phyloP scores from a whole-genome alignment of 92 coral and sea anemone species.

The Anthopleura xanthogrammica region DNA sequence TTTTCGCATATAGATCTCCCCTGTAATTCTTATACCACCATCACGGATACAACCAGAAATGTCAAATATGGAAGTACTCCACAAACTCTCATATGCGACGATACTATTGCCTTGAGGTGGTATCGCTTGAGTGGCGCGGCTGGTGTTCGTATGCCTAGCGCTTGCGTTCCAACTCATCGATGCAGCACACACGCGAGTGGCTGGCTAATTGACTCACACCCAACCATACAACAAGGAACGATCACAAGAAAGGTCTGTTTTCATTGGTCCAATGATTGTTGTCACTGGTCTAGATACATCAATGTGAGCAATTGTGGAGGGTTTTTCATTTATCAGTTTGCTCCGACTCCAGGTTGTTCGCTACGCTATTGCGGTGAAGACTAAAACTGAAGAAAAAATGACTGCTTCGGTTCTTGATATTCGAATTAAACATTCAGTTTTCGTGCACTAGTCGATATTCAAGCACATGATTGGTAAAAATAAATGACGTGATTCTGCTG shows the following conservation, averaged over 20 bases:
- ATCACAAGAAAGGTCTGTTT: constrained; percentile 12
- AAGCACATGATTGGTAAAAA: too few relatives aligned
- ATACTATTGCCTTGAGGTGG: background rate
- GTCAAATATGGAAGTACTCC: background rate
- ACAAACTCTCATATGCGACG: background rate
- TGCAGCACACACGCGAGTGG: constrained; percentile 26
- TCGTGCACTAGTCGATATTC: too few relatives aligned
- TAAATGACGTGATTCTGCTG: too few relatives aligned
- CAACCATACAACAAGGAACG: background rate
- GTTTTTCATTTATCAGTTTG: constrained; percentile 5
- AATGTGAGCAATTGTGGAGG: constrained; percentile 15
- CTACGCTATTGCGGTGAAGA: constrained; percentile 19
- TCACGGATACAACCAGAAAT: constrained; percentile 19
- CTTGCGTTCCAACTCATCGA: constrained; percentile 4
- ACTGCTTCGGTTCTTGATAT: too few relatives aligned
- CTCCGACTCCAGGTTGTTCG: background rate
- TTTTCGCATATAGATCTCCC: too few relatives aligned
- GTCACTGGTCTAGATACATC: constrained; percentile 3
- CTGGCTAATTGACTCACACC: constrained; percentile 18
- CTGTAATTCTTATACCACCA: background rate
- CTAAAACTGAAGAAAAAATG: too few relatives aligned
- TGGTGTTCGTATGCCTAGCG: constrained; percentile 14
- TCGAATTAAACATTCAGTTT: too few relatives aligned
- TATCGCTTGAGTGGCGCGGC: constrained; percentile 14
- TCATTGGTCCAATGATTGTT: constrained; percentile 7